Evolutionary conservation across 2,113 vertebrate species (phyloP).

Genomic region (Myodes glareolus): DNA sequence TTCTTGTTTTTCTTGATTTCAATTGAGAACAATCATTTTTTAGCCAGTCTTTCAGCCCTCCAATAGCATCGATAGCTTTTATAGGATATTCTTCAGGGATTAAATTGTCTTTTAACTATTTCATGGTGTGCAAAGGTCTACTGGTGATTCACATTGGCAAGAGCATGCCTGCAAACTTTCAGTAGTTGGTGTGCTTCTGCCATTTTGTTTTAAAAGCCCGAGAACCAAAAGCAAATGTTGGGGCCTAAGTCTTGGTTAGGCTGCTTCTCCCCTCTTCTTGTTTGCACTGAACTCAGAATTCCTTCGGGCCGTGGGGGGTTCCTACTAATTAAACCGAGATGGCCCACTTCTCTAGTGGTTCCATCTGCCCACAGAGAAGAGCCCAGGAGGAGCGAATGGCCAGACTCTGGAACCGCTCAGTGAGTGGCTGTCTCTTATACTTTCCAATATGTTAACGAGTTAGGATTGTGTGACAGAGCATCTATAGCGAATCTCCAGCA

Average conservation of each 20-base stretch:
- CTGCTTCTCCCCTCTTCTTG: neutral
- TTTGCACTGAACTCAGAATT: slow-evolving; percentile 22
- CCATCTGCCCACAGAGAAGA: neutral
- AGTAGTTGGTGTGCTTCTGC: neutral
- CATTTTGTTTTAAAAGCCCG: neutral
- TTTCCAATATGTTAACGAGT: slow-evolving; percentile 65
- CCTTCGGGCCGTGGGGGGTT: neutral
- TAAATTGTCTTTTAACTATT: slow-evolving; percentile 5
- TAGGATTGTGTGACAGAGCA: slow-evolving; percentile 36
- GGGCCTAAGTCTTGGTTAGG: neutral
- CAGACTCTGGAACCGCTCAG: slow-evolving; percentile 42
- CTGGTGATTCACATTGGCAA: neutral
- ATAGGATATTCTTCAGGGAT: neutral
- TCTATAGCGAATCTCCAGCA: slow-evolving; percentile 49
- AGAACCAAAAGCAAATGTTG: neutral
- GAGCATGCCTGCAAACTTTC: neutral
- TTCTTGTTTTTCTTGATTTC: neutral
- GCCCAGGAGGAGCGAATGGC: slow-evolving; percentile 28
- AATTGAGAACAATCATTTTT: slow-evolving; percentile 25
- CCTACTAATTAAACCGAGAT: neutral
- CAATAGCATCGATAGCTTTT: neutral
- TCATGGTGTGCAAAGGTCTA: neutral
- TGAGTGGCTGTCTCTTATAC: neutral
- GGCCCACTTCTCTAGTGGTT: neutral
- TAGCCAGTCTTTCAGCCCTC: neutral